A percentile compares a stretch with the other conserved stretches of the same genome.
Conservation (phyloP, 30 jellyfish, hydroid and myxozoan species). For the Rhopilema esculentum region DNA sequence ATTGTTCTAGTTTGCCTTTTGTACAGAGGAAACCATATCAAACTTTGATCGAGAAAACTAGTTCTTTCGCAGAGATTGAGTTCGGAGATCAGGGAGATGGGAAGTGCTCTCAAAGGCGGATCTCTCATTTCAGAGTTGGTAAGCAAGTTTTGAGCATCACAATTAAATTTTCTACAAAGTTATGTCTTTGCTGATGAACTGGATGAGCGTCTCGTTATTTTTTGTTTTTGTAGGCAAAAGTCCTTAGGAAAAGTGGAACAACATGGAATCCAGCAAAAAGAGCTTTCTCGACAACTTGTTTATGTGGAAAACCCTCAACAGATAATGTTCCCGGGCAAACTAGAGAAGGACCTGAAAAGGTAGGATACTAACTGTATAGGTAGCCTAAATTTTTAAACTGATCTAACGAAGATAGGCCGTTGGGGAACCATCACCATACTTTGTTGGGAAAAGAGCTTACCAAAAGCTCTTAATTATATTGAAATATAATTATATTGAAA, state of each 20-base stretch:
- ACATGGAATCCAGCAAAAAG: not conserved
- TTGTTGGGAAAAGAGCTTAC: too few species aligned
- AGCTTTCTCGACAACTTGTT: constrained; percentile 46
- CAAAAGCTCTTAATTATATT: too few species aligned
- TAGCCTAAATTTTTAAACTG: not conserved
- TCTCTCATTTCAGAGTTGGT: not conserved
- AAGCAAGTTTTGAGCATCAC: not conserved
- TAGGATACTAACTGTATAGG: not conserved
- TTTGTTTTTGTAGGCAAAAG: constrained; percentile 24
- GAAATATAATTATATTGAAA: too few species aligned
- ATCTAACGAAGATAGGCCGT: too few species aligned
- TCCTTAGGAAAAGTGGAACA: not conserved
- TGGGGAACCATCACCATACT: too few species aligned
- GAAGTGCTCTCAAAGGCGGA: not conserved
- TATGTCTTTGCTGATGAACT: not conserved
- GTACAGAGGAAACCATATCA: not conserved
- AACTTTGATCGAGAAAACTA: not conserved
- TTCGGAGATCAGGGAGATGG: not conserved
- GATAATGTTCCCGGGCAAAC: constrained; percentile 21
- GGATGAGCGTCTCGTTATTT: not conserved
- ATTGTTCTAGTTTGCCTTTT: not conserved
- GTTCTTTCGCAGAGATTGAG: not conserved
- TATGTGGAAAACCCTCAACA: constrained; percentile 60
- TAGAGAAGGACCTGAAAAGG: constrained; percentile 80
- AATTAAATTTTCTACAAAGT: too few species aligned